Base-by-base conservation (phyloP, 2,113 vertebrate species). In the Theristicus caerulescens region DNA sequence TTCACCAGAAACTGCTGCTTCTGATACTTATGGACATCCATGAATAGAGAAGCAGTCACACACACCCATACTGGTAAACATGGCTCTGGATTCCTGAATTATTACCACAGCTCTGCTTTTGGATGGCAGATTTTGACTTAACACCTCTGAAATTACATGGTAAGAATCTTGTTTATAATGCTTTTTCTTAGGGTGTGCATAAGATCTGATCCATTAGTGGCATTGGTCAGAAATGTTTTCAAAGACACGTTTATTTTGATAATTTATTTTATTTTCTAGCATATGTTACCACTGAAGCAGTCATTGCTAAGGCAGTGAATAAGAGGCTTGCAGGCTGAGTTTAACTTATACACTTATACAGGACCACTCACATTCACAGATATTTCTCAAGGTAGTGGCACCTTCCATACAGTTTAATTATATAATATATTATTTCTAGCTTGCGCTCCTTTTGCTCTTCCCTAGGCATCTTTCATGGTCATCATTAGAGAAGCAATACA, bases 351-450 rank as follows among this genome's bases (percentile, higher is more conserved):
- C 40, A 42, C 16, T 20, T 36, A 25, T 16, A 18, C 18, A n/a
- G 2, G 7, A 49, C 14, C 4, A 55, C 8, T 2, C 7, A 11
- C 1, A 10, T 26, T 36, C 20, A 69, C 9, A 65, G 27, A 7
- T 15, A 29, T 79, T 84, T 44, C 25, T 82, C 25, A 89, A 16
- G 6, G 11, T 34, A 52, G 3, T 46, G 13, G 7, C 9, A 65
- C 8, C 2, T 65, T 64, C 36, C 6, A 15, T 36, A 12, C 1
- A 7, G 4, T 52, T 73, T 72, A 71, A 55, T 71, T 78, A 22
- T 32, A 36, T 2, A n/a, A 6, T 11, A 49, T 17, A 7, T 20
- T 58, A 32, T 26, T 54, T 4, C 3, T 79, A 64, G 4, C 4
- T 70, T 57, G 3, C 15, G 7, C 10, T 72, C 26, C 4, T 49